Conservation (phyloP, 2,888 invertebrate genomes). For the Dilophus febrilis region DNA sequence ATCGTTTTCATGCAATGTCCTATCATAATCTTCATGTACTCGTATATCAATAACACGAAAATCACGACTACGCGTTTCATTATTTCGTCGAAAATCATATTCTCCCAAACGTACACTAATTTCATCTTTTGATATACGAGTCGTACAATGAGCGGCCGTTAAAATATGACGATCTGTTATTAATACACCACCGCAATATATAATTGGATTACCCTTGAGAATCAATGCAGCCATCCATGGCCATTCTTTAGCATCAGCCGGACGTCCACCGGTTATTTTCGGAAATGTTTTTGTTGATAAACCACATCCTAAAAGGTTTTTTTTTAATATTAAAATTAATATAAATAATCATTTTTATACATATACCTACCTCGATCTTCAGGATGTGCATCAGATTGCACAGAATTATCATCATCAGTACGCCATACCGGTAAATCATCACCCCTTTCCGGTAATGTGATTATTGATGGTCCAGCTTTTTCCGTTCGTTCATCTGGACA, state of each 20-base stretch:
- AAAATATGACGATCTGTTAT: constrained; percentile 52
- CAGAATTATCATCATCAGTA: constrained; percentile 6
- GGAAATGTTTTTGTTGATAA: constrained; percentile 28
- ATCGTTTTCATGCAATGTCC: constrained; percentile 53
- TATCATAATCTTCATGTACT: constrained; percentile 49
- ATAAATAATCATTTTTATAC: neutral
- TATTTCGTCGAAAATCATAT: constrained; percentile 49
- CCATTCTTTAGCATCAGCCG: constrained; percentile 53
- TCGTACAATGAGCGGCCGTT: constrained; percentile 31
- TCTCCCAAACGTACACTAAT: constrained; percentile 61
- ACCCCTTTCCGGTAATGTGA: constrained; percentile 35
- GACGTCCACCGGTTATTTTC: constrained; percentile 42
- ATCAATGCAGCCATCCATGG: constrained; percentile 73
- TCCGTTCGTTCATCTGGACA: constrained; percentile 40
- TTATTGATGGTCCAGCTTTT: constrained; percentile 20
- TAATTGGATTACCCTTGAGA: constrained; percentile 37
- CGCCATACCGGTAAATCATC: constrained; percentile 10
- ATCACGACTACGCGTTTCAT: constrained; percentile 54
- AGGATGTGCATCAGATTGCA: constrained; percentile 12
- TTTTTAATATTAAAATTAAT: too few relatives aligned
- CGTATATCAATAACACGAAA: constrained; percentile 48
- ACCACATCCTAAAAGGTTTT: constrained; percentile 22
- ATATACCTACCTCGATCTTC: constrained; percentile 19
- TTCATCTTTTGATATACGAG: constrained; percentile 40
- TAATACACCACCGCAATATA: constrained; percentile 65